A percentile compares a stretch with the other conserved stretches of the same genome.
Conservation (phyloP, 2,888 invertebrate genomes). For the Polietes domitor region DNA sequence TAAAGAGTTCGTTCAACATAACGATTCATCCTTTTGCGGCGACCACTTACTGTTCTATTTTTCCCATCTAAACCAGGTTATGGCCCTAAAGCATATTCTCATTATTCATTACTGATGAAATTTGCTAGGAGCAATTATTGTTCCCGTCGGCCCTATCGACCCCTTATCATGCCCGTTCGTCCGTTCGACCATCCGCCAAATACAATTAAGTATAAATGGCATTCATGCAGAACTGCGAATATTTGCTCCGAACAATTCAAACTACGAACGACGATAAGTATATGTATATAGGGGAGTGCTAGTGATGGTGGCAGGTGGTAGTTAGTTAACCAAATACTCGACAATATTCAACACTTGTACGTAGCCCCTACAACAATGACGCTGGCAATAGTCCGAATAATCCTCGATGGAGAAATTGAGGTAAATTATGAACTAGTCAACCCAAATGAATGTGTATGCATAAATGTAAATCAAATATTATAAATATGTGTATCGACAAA, state of each 20-base stretch:
- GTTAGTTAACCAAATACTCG: background rate
- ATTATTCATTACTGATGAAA: conserved; percentile 12
- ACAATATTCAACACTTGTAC: background rate
- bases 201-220: background rate
- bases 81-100: background rate
- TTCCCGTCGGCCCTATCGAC: background rate
- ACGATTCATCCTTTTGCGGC: too few species aligned
- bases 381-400: background rate
- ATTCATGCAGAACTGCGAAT: background rate
- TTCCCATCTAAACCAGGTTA: background rate
- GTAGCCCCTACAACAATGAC: background rate
- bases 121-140: conserved; percentile 7
- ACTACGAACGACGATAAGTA: background rate
- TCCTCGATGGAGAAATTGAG: background rate
- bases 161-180: background rate
- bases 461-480: background rate
- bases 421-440: background rate
- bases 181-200: background rate
- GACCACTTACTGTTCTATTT: too few species aligned
- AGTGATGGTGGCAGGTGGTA: background rate
- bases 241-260: background rate
- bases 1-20: too few species aligned
- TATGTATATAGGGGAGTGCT: background rate
- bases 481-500: background rate
- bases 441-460: background rate